Percentiles rank a stretch among this genome's conserved stretches.
Conservation (phyloP, 2,888 invertebrate species). For the Rhagonycha lutea region DNA sequence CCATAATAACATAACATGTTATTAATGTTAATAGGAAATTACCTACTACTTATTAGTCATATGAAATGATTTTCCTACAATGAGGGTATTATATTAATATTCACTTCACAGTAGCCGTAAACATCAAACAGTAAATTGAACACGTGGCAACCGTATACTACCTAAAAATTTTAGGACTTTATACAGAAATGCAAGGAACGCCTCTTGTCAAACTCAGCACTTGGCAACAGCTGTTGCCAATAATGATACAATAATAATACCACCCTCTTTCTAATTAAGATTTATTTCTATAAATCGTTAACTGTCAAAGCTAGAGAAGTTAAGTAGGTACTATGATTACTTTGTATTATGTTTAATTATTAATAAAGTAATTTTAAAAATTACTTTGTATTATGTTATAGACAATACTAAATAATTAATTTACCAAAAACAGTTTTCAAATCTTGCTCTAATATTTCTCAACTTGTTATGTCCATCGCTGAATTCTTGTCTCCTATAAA, state of each 20-base stretch:
- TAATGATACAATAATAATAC: neutral
- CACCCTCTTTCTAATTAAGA: neutral
- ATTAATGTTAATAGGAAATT: neutral
- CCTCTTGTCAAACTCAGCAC: neutral
- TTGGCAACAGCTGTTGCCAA: neutral
- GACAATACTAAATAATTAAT: too few relatives aligned
- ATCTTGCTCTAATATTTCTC: too few relatives aligned
- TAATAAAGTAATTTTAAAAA: too few relatives aligned
- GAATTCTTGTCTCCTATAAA: too few relatives aligned
- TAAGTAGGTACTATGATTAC: neutral
- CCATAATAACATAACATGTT: too few relatives aligned
- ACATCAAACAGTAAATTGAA: neutral
- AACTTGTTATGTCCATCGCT: too few relatives aligned
- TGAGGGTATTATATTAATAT: too few relatives aligned
- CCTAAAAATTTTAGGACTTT: neutral
- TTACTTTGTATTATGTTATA: too few relatives aligned
- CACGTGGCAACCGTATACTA: neutral
- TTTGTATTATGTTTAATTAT: too few relatives aligned
- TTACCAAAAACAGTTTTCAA: too few relatives aligned
- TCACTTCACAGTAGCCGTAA: neutral
- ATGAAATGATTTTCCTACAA: neutral
- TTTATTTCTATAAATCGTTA: neutral
- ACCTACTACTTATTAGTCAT: neutral
- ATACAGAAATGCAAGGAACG: neutral
- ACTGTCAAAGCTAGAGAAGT: neutral